Evolutionary conservation across 2,113 vertebrate species (phyloP).

Genomic region (Porphyrio hochstetteri): DNA sequence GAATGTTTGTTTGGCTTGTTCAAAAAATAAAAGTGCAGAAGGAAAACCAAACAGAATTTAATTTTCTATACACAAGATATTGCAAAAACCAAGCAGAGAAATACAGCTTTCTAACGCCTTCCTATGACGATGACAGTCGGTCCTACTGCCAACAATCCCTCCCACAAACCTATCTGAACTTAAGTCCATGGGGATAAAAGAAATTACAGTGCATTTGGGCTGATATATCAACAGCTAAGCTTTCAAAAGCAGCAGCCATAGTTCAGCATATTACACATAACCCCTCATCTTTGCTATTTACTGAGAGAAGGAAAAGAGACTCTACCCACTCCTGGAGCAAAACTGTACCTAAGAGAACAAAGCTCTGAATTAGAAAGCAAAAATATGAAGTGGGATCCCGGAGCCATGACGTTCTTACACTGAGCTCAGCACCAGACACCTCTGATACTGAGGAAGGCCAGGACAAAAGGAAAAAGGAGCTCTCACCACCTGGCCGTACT

Average conservation of each 20-base stretch:
- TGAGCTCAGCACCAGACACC: not conserved
- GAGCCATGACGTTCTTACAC: not conserved
- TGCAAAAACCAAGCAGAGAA: not conserved
- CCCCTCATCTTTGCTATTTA: not conserved
- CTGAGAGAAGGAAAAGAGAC: not conserved
- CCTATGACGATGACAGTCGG: fast-evolving
- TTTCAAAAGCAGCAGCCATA: not conserved
- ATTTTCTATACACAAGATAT: not conserved
- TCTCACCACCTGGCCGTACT: not conserved
- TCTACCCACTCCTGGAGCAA: not conserved
- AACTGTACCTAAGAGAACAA: not conserved
- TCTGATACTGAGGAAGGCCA: not conserved
- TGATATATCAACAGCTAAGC: not conserved
- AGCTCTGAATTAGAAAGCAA: not conserved
- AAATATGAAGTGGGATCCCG: not conserved
- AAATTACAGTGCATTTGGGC: not conserved
- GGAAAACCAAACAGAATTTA: not conserved
- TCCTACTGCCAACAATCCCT: not conserved
- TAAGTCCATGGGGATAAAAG: not conserved
- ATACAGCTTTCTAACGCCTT: not conserved
- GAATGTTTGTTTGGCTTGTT: not conserved
- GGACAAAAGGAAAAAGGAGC: not conserved
- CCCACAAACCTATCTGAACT: not conserved
- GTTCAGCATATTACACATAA: not conserved
- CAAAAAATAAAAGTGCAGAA: not conserved